Conservation (phyloP, 2,888 invertebrate genomes). For the Bombyx huttoni region DNA sequence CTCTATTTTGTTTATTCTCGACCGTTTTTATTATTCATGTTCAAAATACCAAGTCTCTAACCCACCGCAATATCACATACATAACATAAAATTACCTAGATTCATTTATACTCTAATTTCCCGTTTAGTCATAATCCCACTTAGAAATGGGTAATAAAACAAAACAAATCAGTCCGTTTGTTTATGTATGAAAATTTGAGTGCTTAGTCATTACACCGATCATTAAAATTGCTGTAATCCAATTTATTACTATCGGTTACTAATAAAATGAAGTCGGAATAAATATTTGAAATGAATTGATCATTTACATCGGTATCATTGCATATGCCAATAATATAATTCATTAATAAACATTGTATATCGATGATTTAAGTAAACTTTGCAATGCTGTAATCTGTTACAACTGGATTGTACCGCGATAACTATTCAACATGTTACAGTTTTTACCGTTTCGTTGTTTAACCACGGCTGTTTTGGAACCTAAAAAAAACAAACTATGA, state of each 20-base stretch:
- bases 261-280: constrained; percentile 10
- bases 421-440: background rate
- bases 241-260: constrained; percentile 13
- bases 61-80: too few relatives aligned
- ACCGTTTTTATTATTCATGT: too few relatives aligned
- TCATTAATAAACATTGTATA: background rate
- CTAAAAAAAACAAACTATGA: too few relatives aligned
- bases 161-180: background rate
- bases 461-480: too few relatives aligned
- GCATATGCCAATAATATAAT: background rate
- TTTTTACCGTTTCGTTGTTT: too few relatives aligned
- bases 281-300: constrained; percentile 1
- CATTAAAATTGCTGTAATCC: constrained; percentile 13
- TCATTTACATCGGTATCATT: background rate
- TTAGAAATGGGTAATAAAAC: background rate
- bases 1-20: too few relatives aligned
- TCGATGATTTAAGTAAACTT: background rate
- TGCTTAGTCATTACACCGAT: background rate
- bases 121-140: background rate
- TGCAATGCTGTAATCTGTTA: background rate
- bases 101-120: background rate
- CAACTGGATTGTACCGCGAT: background rate
- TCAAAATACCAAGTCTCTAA: too few relatives aligned
- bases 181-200: background rate
- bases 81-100: background rate